phyloP scores from a whole-genome alignment of 2,888 invertebrate genomes.

The Macropis europaea region DNA sequence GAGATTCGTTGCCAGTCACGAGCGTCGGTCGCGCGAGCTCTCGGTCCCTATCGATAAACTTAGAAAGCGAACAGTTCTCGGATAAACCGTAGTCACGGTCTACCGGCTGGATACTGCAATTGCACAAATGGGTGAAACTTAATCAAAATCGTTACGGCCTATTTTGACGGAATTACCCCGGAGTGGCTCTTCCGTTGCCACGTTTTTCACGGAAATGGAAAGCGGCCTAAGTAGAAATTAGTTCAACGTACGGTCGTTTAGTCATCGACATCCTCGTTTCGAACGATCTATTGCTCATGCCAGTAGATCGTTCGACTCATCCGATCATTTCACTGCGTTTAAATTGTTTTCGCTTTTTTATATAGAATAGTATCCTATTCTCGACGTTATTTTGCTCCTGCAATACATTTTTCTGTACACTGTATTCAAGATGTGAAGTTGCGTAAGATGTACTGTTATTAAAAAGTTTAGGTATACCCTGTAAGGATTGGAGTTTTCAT shows the following conservation, averaged over 20 bases:
- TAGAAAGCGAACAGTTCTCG: slow-evolving; percentile 44
- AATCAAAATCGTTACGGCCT: slow-evolving; percentile 38
- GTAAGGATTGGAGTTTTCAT: too few relatives aligned
- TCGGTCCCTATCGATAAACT: slow-evolving; percentile 43
- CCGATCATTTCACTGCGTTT: too few relatives aligned
- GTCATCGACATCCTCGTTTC: background rate
- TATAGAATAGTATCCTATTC: too few relatives aligned
- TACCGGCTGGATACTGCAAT: slow-evolving; percentile 19
- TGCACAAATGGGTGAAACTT: slow-evolving; percentile 40
- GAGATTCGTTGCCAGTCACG: slow-evolving; percentile 49
- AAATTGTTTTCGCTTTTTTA: too few relatives aligned
- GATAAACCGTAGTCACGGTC: slow-evolving; percentile 51
- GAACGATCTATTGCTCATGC: too few relatives aligned
- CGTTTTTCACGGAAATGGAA: slow-evolving; percentile 34
- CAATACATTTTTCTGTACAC: too few relatives aligned
- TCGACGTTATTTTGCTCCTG: too few relatives aligned
- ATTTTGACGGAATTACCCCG: slow-evolving; percentile 24
- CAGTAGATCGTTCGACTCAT: background rate
- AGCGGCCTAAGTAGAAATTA: background rate
- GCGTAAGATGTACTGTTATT: too few relatives aligned
- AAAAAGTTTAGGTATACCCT: too few relatives aligned
- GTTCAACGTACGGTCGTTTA: background rate
- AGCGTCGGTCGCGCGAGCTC: slow-evolving; percentile 22
- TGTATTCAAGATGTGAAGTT: too few relatives aligned
- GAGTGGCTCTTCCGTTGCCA: background rate